phyloP scores from a whole-genome alignment of 23 tunicate species.

The Trididemnum clinides region DNA sequence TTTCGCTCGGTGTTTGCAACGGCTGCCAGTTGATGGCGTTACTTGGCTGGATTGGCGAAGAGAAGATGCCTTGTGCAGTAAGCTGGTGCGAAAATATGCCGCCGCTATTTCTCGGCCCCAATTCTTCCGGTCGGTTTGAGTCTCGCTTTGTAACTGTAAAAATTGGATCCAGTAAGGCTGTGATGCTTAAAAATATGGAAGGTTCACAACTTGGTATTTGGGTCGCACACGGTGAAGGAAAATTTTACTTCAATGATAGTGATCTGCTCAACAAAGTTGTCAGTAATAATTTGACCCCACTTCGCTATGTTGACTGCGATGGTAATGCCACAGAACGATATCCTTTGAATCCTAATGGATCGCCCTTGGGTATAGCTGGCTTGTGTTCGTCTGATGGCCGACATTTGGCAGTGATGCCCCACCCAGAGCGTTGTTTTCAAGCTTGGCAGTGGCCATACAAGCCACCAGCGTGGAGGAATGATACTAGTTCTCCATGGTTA shows the following conservation, averaged over 20 bases:
- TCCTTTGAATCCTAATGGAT: conserved; percentile 90
- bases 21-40: conserved; percentile 96
- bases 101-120: conserved; percentile 41
- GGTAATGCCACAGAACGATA: conserved; percentile 61
- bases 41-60: conserved; percentile 82
- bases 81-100: neutral
- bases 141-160: conserved; percentile 69
- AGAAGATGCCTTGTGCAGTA: neutral
- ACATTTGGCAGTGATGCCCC: conserved; percentile 92
- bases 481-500: conserved; percentile 64
- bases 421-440: conserved; percentile 75
- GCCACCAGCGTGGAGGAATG: conserved; percentile 42
- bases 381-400: conserved; percentile 82
- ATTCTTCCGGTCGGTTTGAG: conserved; percentile 68
- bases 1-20: conserved; percentile 92
- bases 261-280: neutral
- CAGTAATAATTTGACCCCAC: neutral
- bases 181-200: conserved; percentile 65
- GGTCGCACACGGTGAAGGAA: conserved; percentile 94
- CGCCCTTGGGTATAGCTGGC: conserved; percentile 81
- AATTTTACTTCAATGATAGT: conserved; percentile 35
- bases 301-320: conserved; percentile 66
- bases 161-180: conserved; percentile 26
- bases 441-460: conserved; percentile 89
- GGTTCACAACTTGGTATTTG: conserved; percentile 73